A percentile compares a stretch with the other conserved stretches of the same genome.
phyloP scores from a whole-genome alignment of 2,888 invertebrate species.

The Agonum fuliginosum region DNA sequence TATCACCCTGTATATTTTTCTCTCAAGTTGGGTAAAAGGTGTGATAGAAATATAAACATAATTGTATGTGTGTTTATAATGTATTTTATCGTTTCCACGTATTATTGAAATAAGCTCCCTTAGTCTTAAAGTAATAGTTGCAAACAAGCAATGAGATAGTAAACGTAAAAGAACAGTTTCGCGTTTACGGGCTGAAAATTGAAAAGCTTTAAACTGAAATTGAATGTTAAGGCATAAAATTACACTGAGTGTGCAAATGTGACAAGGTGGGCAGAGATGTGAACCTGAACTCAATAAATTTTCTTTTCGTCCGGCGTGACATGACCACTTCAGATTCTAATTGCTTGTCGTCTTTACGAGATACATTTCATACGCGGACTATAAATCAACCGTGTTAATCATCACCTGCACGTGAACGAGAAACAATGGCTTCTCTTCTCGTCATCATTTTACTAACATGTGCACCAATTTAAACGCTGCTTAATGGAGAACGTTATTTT shows the following conservation, averaged over 20 bases:
- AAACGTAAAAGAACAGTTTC: background rate
- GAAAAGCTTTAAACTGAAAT: background rate
- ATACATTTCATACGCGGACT: constrained; percentile 4
- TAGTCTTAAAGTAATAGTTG: no score
- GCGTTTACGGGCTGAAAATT: background rate
- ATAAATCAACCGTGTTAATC: constrained; percentile 30
- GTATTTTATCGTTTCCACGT: no score
- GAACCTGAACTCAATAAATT: constrained; percentile 22
- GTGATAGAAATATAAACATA: no score
- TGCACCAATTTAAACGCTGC: constrained; percentile 26
- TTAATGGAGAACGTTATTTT: constrained; percentile 55
- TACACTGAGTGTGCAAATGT: constrained; percentile 12
- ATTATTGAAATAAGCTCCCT: no score
- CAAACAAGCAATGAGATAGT: no score
- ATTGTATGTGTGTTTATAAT: no score
- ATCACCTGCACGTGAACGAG: constrained; percentile 10
- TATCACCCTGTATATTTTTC: no score
- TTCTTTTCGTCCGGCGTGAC: background rate
- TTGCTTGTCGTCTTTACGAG: constrained; percentile 31
- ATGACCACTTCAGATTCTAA: constrained; percentile 30
- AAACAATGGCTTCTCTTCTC: constrained; percentile 17
- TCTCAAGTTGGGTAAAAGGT: no score
- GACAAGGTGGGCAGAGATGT: constrained; percentile 23
- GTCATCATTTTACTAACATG: background rate
- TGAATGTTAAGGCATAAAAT: background rate